A percentile compares a stretch with the other conserved stretches of the same genome.
phyloP scores from a whole-genome alignment of 2,797 vertebrate species.

The Gallinago solitaria region DNA sequence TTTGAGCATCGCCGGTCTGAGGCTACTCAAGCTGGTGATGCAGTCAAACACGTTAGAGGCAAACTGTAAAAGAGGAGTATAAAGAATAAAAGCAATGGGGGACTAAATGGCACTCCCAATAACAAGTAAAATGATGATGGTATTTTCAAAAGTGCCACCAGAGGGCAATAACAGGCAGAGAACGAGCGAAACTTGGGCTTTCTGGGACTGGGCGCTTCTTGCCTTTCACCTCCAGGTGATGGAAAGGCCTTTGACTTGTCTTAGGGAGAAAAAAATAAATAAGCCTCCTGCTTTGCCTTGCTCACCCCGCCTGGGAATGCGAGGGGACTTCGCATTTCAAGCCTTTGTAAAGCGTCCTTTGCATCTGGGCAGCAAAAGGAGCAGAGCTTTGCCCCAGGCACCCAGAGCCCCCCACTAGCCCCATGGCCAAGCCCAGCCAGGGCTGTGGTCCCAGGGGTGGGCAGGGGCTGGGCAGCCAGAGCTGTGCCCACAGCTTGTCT shows the following conservation, averaged over 20 bases:
- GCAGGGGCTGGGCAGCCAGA: background rate
- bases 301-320: background rate
- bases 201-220: rapidly evolving
- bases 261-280: rapidly evolving
- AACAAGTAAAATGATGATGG: rapidly evolving
- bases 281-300: background rate
- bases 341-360: too few species aligned
- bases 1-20: background rate
- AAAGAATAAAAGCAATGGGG: background rate
- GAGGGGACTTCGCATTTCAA: background rate
- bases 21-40: background rate
- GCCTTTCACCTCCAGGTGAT: background rate
- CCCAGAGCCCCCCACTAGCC: rapidly evolving
- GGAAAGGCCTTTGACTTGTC: background rate
- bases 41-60: background rate
- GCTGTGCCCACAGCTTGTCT: background rate
- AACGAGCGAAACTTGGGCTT: background rate
- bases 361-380: background rate
- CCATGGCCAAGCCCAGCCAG: rapidly evolving
- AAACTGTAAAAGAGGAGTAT: background rate
- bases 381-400: rapidly evolving
- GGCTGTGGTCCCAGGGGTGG: background rate
- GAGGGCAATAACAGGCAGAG: constrained; percentile 54
- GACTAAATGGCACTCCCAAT: rapidly evolving
- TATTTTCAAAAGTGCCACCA: constrained; percentile 34